phyloP scores from a whole-genome alignment of 2,888 invertebrate species.

The Neoascia interrupta region DNA sequence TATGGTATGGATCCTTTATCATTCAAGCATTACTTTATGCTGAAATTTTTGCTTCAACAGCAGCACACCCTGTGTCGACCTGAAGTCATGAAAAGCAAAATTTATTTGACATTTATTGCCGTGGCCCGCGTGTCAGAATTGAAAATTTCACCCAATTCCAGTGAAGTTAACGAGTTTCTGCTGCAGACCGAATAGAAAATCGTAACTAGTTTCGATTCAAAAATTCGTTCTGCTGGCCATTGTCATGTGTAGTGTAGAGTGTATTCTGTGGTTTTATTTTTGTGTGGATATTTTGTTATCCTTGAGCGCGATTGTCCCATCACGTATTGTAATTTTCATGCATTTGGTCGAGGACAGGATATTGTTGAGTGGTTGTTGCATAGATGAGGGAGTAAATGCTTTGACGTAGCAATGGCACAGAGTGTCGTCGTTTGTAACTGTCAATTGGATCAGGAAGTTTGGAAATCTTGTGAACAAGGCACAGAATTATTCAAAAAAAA shows the following conservation, averaged over 20 bases:
- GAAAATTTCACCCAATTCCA: slow-evolving; percentile 18
- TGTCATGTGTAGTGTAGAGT: slow-evolving; percentile 33
- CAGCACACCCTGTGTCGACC: slow-evolving; percentile 46
- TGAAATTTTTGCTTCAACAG: too few relatives aligned
- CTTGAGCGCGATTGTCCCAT: slow-evolving; percentile 42
- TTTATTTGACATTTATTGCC: slow-evolving; percentile 63
- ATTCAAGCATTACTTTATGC: too few relatives aligned
- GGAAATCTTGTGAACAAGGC: too few relatives aligned
- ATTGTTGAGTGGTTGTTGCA: too few relatives aligned
- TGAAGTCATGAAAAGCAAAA: slow-evolving; percentile 49
- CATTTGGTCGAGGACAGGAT: slow-evolving; percentile 27
- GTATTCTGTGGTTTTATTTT: slow-evolving; percentile 31
- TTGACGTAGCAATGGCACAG: too few relatives aligned
- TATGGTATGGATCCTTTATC: too few relatives aligned
- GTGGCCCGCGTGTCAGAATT: slow-evolving; percentile 12
- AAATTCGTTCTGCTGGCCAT: slow-evolving; percentile 50
- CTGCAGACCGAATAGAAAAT: neutral
- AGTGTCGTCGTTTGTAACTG: too few relatives aligned
- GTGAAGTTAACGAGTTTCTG: slow-evolving; percentile 25
- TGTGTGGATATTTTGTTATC: slow-evolving; percentile 45
- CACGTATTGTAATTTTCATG: slow-evolving; percentile 52
- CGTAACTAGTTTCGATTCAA: slow-evolving; percentile 35
- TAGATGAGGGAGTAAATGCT: too few relatives aligned
- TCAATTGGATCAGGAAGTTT: too few relatives aligned
- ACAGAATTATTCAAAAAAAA: too few relatives aligned